phyloP scores from a whole-genome alignment of 2,113 vertebrate genomes.

The Engystomops pustulosus region DNA sequence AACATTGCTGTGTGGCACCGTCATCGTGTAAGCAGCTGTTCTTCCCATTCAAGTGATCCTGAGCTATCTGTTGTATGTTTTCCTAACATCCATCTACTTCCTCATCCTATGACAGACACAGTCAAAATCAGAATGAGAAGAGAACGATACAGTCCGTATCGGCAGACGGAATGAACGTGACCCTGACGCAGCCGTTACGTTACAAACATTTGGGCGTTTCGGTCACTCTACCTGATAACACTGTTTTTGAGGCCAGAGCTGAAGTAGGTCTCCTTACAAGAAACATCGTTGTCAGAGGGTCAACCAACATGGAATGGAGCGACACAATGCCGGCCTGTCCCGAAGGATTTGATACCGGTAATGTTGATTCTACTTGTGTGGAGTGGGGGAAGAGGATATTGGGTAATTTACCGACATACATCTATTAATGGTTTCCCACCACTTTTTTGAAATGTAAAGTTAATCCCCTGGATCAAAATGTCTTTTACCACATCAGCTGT shows the following conservation, averaged over 20 bases:
- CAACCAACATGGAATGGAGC: constrained; percentile 76
- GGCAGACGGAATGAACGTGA: constrained; percentile 71
- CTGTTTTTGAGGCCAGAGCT: constrained; percentile 77
- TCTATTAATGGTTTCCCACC: background rate
- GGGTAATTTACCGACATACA: too few relatives aligned
- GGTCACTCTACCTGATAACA: constrained; percentile 76
- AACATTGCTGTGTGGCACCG: too few relatives aligned
- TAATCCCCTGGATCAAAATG: background rate
- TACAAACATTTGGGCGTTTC: constrained; percentile 79
- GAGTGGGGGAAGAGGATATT: too few relatives aligned
- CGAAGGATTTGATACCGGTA: constrained; percentile 83
- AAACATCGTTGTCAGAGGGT: constrained; percentile 83
- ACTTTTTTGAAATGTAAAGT: too few relatives aligned
- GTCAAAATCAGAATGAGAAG: constrained; percentile 83
- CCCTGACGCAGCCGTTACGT: constrained; percentile 70
- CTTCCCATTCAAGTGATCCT: too few relatives aligned
- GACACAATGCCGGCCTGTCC: constrained; percentile 77
- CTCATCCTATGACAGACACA: constrained; percentile 72
- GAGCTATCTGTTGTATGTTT: too few relatives aligned
- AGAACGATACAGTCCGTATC: constrained; percentile 74
- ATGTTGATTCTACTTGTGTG: background rate
- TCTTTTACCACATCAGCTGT: too few relatives aligned
- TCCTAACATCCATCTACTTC: background rate
- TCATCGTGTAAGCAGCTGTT: too few relatives aligned
- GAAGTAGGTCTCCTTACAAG: constrained; percentile 87